Base-by-base conservation (phyloP, 2,797 vertebrate genomes). In the Hephaestus fuliginosus region DNA sequence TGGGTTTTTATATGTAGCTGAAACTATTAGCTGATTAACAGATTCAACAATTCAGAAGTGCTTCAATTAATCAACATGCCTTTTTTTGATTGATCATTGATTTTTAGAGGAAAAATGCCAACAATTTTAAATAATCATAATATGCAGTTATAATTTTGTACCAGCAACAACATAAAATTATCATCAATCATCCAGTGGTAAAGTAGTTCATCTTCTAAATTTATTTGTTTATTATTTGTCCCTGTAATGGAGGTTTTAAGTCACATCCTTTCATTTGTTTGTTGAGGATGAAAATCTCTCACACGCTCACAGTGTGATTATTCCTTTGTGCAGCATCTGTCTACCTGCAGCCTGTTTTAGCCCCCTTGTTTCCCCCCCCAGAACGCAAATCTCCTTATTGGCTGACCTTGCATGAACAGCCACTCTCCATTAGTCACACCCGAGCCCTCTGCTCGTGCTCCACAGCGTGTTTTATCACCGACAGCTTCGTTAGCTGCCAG, bases 341-440 rank as follows among this genome's bases (percentile, higher is more conserved):
- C 33, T 8, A 10, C 71, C 74, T 75, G 44, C 61, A 22, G 56
- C 57, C 63, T 74, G 14, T 61, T 69, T 33, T 36, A 20, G 48
- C 20, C 68, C 15, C 22, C 0, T 1, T 56, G 33, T 49, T 48
- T 52, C 73, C 64, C 73, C 73, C 33, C 72, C 44, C 9, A 18
- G 70, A 68, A 72, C 49, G 28, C 22, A 82, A 48, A n/a, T 80
- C 58, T 76, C 72, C 33, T 74, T 69, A 41, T 41, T 48, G 78
- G 52, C 80, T 76, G 88, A 90, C 88, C 84, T 86, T 69, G 55
- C 70, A 14, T 46, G 20, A 81, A 67, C 73, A 22, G 55, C 66
- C 76, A 13, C 14, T 58, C 65, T 81, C 77, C 58, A 58, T 89
- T 87, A 82, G 74, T 89, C 87, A 63, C 84, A 25, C 20, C 30